Conservation (phyloP, 2,797 vertebrate genomes). For the Eremophila alpestris region DNA sequence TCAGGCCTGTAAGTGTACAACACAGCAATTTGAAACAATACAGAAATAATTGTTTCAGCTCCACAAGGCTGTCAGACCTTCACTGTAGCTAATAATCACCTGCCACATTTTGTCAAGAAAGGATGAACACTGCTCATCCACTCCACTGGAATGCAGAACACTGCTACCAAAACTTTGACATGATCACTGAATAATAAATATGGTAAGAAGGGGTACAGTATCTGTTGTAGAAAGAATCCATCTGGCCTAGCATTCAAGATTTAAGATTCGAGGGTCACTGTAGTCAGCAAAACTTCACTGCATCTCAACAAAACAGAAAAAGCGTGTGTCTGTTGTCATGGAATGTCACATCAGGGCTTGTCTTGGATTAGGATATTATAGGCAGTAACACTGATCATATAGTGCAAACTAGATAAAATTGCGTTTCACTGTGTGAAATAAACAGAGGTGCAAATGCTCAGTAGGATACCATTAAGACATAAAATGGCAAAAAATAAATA, state of each 20-base stretch:
- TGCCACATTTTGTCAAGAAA: constrained; percentile 53
- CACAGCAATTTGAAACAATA: constrained; percentile 56
- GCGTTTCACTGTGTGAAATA: constrained; percentile 88
- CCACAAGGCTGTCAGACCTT: constrained; percentile 39
- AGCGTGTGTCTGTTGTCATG: constrained; percentile 68
- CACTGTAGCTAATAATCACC: constrained; percentile 45
- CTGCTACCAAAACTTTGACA: constrained; percentile 46
- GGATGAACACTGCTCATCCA: constrained; percentile 63
- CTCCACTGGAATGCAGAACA: constrained; percentile 68
- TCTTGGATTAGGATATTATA: constrained; percentile 83
- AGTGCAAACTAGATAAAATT: constrained; percentile 96
- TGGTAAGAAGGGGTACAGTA: constrained; percentile 58
- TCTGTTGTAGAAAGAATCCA: constrained; percentile 61
- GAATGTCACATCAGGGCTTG: constrained; percentile 81
- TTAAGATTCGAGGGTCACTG: constrained; percentile 65
- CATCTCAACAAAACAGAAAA: constrained; percentile 70
- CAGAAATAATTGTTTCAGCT: constrained; percentile 53
- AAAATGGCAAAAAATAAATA: constrained; percentile 99
- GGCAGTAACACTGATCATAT: constrained; percentile 99
- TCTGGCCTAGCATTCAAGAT: constrained; percentile 68
- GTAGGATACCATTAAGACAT: constrained; percentile 99
- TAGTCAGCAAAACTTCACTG: constrained; percentile 72
- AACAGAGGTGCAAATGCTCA: constrained; percentile 94
- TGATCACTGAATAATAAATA: constrained; percentile 61
- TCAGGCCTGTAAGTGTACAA: constrained; percentile 44